Evolutionary conservation across 2,797 vertebrate species (phyloP), one percentile per base, ranked within the genome.

Genomic region (Acipenser ruthenus): DNA sequence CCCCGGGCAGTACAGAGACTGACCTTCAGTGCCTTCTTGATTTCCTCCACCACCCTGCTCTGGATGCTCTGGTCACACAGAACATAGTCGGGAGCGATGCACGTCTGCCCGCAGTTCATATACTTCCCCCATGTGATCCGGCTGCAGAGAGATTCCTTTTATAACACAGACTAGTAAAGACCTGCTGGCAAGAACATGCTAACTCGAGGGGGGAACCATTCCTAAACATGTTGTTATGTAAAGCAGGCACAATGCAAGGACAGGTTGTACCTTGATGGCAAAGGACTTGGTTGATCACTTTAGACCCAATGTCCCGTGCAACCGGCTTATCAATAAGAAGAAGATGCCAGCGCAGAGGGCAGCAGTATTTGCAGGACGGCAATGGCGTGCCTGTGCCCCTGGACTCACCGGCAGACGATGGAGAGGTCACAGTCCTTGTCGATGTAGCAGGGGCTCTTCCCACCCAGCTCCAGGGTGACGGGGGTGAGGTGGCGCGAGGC

Each of bases 11-110:
- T 37, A 37, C 23, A 37, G 23, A 3, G 23, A 37, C 23, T 37
- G 23, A 96, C 93, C 87, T 86, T 86, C 50, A 96, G 73, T 0
- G 76, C 73, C 0, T 83, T 89, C 65, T 81, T 87, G 66, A 98
- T 86, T 78, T 89, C 90, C 74, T 88, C 81, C n/a, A 98, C 90
- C 10, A 97, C 81, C 8, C 62, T 72, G 67, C 82, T 76, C 81
- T 97, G 93, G 70, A 97, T 86, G 67, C 78, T 79, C 0, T 84
- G 82, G 13, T 94, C 86, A 10, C 96, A 99, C 11, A 99, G 88
- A 73, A 99, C 61, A 72, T 97, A 99, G 80, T 99, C 95, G 0
- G 96, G 96, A 56, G 96, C 94, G 0, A 98, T 93, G 82, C 95
- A 99, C 0, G 93, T 97, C 70, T 99, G 96, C 10, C 96, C 95